These are phyloP conservation scores for Eidolon dupreanum DNA, from an alignment of 2,797 vertebrate species.

Conservation along the genomic window DNA sequence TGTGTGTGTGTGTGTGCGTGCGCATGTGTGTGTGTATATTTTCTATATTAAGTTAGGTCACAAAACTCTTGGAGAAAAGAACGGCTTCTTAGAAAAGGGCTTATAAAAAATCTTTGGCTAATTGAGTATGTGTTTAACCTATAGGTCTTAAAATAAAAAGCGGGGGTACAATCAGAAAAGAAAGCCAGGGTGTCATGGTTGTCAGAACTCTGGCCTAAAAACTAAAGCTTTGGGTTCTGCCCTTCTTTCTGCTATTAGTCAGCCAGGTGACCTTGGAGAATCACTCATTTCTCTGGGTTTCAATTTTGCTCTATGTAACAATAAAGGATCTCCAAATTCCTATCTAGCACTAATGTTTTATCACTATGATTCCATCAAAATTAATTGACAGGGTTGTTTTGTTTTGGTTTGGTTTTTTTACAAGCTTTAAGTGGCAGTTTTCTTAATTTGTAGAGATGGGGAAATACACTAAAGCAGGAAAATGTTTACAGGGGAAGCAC, in stretches of 20 bases:
- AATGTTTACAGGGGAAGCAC: slow-evolving; percentile 34
- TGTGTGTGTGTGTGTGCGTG: no score
- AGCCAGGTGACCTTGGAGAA: not conserved
- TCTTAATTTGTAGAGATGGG: slow-evolving; percentile 56
- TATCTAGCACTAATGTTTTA: not conserved
- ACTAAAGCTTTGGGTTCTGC: not conserved
- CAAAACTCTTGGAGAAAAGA: not conserved
- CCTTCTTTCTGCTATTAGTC: not conserved
- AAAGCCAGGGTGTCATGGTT: not conserved
- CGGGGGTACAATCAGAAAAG: not conserved
- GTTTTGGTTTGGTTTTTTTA: not conserved
- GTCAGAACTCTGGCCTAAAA: not conserved
- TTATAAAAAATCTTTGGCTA: not conserved
- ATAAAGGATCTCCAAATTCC: slow-evolving; percentile 23
- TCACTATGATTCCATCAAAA: slow-evolving; percentile 38
- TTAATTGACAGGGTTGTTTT: slow-evolving; percentile 47
- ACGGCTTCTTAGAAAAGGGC: not conserved
- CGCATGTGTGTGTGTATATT: no score
- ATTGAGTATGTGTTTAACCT: not conserved
- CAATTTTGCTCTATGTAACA: not conserved
- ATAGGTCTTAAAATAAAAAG: slow-evolving; percentile 2
- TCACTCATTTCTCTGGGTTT: not conserved
- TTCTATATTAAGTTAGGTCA: not conserved
- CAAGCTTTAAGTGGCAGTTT: slow-evolving; percentile 44
- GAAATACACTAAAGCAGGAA: slow-evolving; percentile 26